These are phyloP conservation scores for Corythornis vintsioides DNA, from an alignment of 2,113 vertebrate genomes.

Conservation along the genomic window DNA sequence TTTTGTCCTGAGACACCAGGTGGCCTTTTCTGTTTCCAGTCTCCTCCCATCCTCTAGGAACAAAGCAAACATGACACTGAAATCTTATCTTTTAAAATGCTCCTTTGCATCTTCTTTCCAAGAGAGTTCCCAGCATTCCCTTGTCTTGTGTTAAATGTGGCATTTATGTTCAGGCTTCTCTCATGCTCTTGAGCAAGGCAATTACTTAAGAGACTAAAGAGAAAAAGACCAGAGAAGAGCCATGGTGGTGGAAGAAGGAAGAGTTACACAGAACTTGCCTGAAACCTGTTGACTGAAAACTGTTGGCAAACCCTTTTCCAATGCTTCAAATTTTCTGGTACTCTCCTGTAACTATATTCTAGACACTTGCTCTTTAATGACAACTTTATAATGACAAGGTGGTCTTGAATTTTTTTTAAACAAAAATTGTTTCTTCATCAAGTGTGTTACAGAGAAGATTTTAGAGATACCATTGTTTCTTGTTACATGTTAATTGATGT, in stretches of 20 bases:
- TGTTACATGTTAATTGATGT: background rate
- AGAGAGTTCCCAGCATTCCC: background rate
- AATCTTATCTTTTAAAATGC: background rate
- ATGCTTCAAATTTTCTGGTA: background rate
- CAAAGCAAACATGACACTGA: background rate
- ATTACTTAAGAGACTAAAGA: background rate
- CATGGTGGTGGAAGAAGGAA: background rate
- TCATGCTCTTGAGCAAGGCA: background rate
- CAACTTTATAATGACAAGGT: background rate
- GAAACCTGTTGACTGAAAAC: background rate
- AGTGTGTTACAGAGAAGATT: background rate
- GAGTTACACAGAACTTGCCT: background rate
- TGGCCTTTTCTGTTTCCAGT: slow-evolving; percentile 19
- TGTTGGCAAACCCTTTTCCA: background rate
- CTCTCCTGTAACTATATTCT: background rate
- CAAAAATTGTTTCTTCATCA: background rate
- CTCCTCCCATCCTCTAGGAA: background rate
- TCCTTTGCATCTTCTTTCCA: background rate
- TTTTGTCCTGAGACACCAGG: background rate
- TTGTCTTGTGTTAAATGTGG: background rate
- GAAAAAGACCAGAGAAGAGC: background rate
- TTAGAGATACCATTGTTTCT: background rate
- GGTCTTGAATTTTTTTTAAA: background rate
- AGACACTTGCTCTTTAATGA: background rate
- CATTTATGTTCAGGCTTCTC: background rate